Base-by-base conservation (phyloP, 1,140 invertebrate species). In the Brachystomella parvula region DNA sequence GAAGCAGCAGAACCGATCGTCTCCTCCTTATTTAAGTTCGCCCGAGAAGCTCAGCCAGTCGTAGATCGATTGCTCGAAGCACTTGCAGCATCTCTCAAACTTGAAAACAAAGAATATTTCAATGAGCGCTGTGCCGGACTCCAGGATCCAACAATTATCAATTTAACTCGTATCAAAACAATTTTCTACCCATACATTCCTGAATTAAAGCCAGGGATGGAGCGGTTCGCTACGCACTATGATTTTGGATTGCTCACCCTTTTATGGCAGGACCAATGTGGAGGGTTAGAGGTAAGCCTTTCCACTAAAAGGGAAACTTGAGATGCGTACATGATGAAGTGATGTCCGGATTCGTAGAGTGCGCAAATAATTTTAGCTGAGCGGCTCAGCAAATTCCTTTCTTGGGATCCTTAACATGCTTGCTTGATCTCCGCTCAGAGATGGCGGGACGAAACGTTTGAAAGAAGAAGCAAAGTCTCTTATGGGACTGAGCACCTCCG, bases 111-210 rank as follows among this genome's bases (percentile, higher is more conserved):
- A 9, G 53, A 69, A 15, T 72, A 49, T 35, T 72, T 72, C 64
- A 32, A 66, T 2, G 32, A 61, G 0, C 33, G 39, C 19, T 65
- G 61, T 28, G 21, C 56, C 53, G 56, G 57, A 21, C 44, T 72
- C 12, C 24, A 60, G 12, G 56, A 72, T 44, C 2, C 19, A 1
- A 62, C 39, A 28, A 28, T 72, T 32, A 30, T 65, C n/a, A 67
- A 58, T 28, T 68, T 63, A 21, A 85, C 86, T 17, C 83, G 82
- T 47, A 80, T 89, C 76, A 82, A 87, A 53, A 79, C 87, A 62
- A 78, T 89, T 61, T 84, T 83, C 69, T 87, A 87, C 76, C 88
- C 87, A 49, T 83, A 86, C 68, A 78, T 75, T 39, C 47, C 60
- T 6, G 59, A 71, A 33, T 67, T 73, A 31, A 49, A 64, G 2